These are phyloP conservation scores for Macrosoma leucophasiata DNA, from an alignment of 2,888 invertebrate genomes.

Conservation along the genomic window DNA sequence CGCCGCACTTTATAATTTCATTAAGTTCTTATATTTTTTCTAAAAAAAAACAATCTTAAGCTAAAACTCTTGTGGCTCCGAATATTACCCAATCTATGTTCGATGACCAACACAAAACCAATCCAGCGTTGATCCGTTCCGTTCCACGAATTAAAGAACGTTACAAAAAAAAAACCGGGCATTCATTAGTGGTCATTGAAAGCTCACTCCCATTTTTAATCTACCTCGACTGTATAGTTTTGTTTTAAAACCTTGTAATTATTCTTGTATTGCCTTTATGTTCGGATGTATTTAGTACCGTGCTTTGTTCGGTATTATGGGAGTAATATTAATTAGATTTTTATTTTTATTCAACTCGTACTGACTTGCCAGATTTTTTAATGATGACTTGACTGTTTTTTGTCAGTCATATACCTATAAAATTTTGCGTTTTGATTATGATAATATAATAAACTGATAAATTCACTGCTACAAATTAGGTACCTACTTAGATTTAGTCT, in stretches of 20 bases:
- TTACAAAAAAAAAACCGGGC: slow-evolving; percentile 41
- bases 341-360: slow-evolving; percentile 4
- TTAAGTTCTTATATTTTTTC: too few relatives aligned
- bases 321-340: neutral
- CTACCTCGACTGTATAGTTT: slow-evolving; percentile 34
- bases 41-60: too few relatives aligned
- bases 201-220: slow-evolving; percentile 50
- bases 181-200: slow-evolving; percentile 70
- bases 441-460: too few relatives aligned
- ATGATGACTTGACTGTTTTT: slow-evolving; percentile 3
- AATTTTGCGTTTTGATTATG: too few relatives aligned
- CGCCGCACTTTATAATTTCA: too few relatives aligned
- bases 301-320: neutral
- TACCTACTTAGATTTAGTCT: too few relatives aligned
- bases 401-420: too few relatives aligned
- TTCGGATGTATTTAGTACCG: neutral
- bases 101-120: too few relatives aligned
- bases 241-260: slow-evolving; percentile 49
- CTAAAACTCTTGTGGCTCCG: too few relatives aligned
- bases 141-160: slow-evolving; percentile 21
- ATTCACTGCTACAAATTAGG: too few relatives aligned
- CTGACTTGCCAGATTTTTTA: slow-evolving; percentile 10
- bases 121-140: too few relatives aligned
- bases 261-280: slow-evolving; percentile 34
- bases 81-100: too few relatives aligned